Percentiles rank a stretch among this genome's conserved stretches.
Evolutionary conservation across 2,113 vertebrate genomes (phyloP).

Genomic region (Pygathrix nemaeus): DNA sequence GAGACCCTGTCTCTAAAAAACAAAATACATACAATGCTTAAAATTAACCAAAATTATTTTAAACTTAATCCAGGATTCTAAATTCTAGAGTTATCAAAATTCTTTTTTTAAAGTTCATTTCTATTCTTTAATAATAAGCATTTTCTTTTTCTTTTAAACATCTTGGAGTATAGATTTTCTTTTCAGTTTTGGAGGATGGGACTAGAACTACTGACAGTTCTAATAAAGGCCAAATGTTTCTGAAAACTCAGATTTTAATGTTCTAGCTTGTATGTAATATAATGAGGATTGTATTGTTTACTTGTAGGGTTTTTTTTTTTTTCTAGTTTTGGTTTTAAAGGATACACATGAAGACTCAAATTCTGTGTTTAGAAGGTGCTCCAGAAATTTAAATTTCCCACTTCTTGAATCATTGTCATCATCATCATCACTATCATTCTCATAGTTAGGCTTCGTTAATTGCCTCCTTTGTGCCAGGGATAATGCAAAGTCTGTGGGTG

Average conservation of each 20-base stretch:
- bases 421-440: background rate
- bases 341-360: background rate
- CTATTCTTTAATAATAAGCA: background rate
- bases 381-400: background rate
- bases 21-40: background rate
- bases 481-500: background rate
- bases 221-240: background rate
- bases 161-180: background rate
- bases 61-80: background rate
- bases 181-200: background rate
- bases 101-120: background rate
- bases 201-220: background rate
- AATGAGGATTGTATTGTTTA: background rate
- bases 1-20: no score
- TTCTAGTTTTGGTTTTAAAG: background rate
- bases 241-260: background rate
- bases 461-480: background rate
- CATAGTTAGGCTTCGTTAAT: background rate
- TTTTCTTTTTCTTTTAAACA: background rate
- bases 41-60: constrained; percentile 33
- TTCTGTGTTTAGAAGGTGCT: background rate
- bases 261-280: background rate
- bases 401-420: background rate
- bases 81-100: background rate
- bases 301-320: background rate